Evolutionary conservation across 2,797 vertebrate genomes (phyloP).

Genomic region (Phrynocephalus guinanensis): DNA sequence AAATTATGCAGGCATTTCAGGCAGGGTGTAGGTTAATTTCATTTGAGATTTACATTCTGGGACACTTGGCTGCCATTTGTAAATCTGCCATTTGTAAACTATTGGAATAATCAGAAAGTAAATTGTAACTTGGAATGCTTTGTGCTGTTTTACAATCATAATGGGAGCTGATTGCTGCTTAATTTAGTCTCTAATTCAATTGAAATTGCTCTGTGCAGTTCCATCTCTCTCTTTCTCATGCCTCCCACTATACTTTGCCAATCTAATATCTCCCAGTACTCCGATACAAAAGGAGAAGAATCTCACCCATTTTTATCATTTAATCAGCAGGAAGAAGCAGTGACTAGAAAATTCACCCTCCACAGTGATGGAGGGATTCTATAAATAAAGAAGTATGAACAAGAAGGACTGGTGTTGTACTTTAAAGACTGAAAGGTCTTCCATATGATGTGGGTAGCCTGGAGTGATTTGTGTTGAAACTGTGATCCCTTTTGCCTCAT

Average conservation of each 20-base stretch:
- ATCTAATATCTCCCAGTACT: background rate
- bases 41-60: slow-evolving; percentile 4
- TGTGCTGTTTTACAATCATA: slow-evolving; percentile 27
- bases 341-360: background rate
- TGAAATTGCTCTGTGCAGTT: slow-evolving; percentile 16
- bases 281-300: background rate
- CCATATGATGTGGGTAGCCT: no score
- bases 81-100: slow-evolving; percentile 18
- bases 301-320: background rate
- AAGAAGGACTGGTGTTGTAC: background rate
- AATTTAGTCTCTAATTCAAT: slow-evolving; percentile 30
- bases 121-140: slow-evolving; percentile 38
- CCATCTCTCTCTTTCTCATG: background rate
- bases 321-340: background rate
- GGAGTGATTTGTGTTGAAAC: background rate
- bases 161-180: slow-evolving; percentile 34
- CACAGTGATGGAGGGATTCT: background rate
- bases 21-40: background rate
- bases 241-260: background rate
- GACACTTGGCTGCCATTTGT: slow-evolving; percentile 12
- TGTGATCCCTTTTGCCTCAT: no score
- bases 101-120: slow-evolving; percentile 28
- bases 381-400: background rate
- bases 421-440: background rate
- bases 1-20: background rate